Conservation (phyloP, 2,888 invertebrate species). For the Xanthia togata region DNA sequence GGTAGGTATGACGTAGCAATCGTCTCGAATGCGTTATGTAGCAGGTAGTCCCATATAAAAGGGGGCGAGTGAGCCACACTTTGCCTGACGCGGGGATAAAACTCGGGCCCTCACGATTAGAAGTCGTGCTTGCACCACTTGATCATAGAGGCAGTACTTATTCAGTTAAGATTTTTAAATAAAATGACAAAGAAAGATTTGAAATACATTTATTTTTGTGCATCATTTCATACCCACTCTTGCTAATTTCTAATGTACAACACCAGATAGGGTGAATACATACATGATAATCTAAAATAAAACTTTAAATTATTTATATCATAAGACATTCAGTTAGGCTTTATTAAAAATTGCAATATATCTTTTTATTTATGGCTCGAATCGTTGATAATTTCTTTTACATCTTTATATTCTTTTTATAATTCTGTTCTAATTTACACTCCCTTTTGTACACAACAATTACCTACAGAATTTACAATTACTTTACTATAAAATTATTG, state of each 20-base stretch:
- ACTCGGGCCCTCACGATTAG: background rate
- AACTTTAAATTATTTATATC: constrained; percentile 80
- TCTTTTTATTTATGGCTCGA: constrained; percentile 84
- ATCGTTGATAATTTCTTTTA: constrained; percentile 78
- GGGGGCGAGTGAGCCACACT: too few species aligned
- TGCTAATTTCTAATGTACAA: constrained; percentile 85
- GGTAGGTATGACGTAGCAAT: background rate
- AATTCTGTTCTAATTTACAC: constrained; percentile 71
- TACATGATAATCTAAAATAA: constrained; percentile 78
- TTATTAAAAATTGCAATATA: constrained; percentile 77
- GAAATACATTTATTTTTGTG: constrained; percentile 89
- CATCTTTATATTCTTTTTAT: constrained; percentile 63
- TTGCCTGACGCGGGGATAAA: background rate
- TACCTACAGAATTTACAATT: constrained; percentile 68
- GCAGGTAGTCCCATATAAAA: background rate
- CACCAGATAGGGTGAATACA: constrained; percentile 83
- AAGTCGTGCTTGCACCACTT: background rate
- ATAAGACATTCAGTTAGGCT: constrained; percentile 90
- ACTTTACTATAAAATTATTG: constrained; percentile 63
- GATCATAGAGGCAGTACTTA: background rate
- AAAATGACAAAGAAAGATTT: constrained; percentile 69
- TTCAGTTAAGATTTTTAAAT: constrained; percentile 12
- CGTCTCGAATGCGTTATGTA: background rate
- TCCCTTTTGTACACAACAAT: constrained; percentile 72
- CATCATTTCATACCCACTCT: constrained; percentile 85